These are phyloP conservation scores for Aphaenogaster floridana DNA, from an alignment of 1,140 invertebrate species.

Conservation along the genomic window DNA sequence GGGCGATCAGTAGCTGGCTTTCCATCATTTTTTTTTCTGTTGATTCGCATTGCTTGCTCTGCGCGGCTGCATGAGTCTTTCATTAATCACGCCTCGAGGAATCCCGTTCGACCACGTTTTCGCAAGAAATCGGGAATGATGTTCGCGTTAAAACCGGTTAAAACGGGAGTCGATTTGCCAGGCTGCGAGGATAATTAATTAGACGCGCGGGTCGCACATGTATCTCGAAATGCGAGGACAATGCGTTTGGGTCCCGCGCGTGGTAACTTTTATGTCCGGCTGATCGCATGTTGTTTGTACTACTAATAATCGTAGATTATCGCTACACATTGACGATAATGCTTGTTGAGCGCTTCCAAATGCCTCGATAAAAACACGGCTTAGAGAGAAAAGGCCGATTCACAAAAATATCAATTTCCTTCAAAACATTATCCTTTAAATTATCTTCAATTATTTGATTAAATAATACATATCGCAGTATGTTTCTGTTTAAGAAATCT, in stretches of 20 bases:
- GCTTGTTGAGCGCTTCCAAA: slow-evolving; percentile 27
- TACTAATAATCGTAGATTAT: slow-evolving; percentile 45
- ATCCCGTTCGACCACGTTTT: slow-evolving; percentile 30
- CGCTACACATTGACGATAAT: slow-evolving; percentile 33
- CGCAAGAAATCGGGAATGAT: background rate
- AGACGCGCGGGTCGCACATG: slow-evolving; percentile 11
- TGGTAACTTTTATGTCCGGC: slow-evolving; percentile 6
- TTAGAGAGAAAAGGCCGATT: background rate
- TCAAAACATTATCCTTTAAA: background rate
- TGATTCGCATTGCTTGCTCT: slow-evolving; percentile 67
- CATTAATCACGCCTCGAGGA: slow-evolving; percentile 49
- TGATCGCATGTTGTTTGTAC: slow-evolving; percentile 60
- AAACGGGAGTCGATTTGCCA: slow-evolving; percentile 30
- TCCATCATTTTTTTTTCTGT: slow-evolving; percentile 50
- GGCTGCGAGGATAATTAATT: slow-evolving; percentile 26
- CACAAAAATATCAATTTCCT: background rate
- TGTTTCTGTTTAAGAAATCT: background rate
- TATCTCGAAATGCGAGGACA: background rate
- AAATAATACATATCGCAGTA: background rate
- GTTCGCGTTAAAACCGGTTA: background rate
- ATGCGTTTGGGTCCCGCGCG: slow-evolving; percentile 34
- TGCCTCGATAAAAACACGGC: slow-evolving; percentile 21
- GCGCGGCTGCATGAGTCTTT: slow-evolving; percentile 69
- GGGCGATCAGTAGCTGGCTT: slow-evolving; percentile 74
- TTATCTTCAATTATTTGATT: background rate